phyloP scores from a whole-genome alignment of 2,888 invertebrate genomes.

The Melinaea marsaeus region DNA sequence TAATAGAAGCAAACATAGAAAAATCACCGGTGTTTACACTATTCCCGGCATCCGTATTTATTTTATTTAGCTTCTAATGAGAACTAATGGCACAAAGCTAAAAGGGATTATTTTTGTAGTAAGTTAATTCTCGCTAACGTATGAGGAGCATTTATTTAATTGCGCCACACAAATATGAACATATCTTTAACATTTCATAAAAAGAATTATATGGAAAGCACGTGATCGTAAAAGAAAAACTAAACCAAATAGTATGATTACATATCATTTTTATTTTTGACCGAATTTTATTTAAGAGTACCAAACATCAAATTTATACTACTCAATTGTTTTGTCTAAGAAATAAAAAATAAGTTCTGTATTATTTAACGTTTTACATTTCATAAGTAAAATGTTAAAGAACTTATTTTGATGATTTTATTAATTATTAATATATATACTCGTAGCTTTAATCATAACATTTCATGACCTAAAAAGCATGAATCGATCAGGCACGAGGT shows the following conservation, averaged over 20 bases:
- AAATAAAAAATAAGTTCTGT: too few relatives aligned
- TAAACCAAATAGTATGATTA: conserved; percentile 1
- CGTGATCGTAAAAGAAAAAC: neutral
- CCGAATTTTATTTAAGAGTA: too few relatives aligned
- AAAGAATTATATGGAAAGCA: too few relatives aligned
- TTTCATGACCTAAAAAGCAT: too few relatives aligned
- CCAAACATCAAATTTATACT: too few relatives aligned
- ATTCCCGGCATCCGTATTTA: conserved; percentile 34
- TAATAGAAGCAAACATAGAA: conserved; percentile 25
- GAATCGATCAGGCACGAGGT: too few relatives aligned
- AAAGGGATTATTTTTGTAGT: conserved; percentile 4
- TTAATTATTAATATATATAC: too few relatives aligned
- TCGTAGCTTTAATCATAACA: too few relatives aligned
- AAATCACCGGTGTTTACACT: conserved; percentile 30
- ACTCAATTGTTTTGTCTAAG: too few relatives aligned
- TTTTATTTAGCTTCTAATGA: conserved; percentile 38
- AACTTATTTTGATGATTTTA: too few relatives aligned
- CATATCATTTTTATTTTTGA: neutral
- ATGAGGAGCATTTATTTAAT: conserved; percentile 6
- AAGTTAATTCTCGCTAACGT: conserved; percentile 3
- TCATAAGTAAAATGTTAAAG: too few relatives aligned
- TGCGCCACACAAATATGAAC: conserved; percentile 2
- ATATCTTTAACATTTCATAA: neutral
- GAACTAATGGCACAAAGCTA: conserved; percentile 33
- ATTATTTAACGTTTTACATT: too few relatives aligned